Conservation (phyloP, 2,888 invertebrate genomes). For the Choreutis nemorana region DNA sequence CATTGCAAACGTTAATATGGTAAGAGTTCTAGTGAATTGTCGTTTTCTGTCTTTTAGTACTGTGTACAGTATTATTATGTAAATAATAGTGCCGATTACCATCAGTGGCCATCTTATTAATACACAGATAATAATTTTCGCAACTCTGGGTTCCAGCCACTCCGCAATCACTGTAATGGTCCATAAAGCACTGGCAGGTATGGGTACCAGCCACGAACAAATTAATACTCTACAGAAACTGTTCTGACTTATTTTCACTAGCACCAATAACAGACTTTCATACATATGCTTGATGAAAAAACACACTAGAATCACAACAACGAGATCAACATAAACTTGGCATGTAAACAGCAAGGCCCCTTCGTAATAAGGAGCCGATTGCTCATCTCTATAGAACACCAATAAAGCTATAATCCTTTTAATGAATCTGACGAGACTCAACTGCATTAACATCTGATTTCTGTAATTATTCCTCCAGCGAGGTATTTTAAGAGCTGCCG, state of each 20-base stretch:
- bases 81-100: constrained; percentile 34
- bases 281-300: constrained; percentile 56
- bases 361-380: constrained; percentile 10
- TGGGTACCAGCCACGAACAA: constrained; percentile 42
- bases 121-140: constrained; percentile 35
- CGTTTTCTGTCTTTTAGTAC: constrained; percentile 40
- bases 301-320: constrained; percentile 40
- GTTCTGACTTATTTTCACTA: constrained; percentile 38
- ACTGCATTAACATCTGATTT: constrained; percentile 53
- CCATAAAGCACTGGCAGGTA: constrained; percentile 28
- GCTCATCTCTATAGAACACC: constrained; percentile 24
- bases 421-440: constrained; percentile 40
- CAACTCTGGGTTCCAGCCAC: constrained; percentile 20
- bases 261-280: constrained; percentile 42
- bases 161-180: constrained; percentile 19
- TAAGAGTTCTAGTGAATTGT: constrained; percentile 39
- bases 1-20: constrained; percentile 42
- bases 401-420: constrained; percentile 34
- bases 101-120: constrained; percentile 48
- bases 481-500: constrained; percentile 37
- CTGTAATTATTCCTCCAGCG: constrained; percentile 52
- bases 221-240: constrained; percentile 30
- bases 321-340: constrained; percentile 46
- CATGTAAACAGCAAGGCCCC: constrained; percentile 19
- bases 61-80: constrained; percentile 31